These are phyloP conservation scores for Pantherophis vulpinus DNA, from an alignment of 2,797 vertebrate species.

Conservation along the genomic window DNA sequence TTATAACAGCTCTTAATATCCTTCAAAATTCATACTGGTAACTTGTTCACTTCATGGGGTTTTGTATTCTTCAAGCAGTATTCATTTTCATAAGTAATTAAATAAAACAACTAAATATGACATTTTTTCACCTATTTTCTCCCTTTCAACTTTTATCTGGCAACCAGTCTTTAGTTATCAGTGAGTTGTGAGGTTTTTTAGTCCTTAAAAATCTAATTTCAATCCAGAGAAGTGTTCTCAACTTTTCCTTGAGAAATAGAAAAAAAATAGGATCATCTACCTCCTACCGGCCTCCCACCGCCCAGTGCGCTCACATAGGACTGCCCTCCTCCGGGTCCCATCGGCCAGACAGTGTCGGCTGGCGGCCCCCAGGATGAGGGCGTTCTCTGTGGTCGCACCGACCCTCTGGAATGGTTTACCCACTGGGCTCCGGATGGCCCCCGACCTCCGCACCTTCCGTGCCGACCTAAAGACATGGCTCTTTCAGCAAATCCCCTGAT, in stretches of 20 bases:
- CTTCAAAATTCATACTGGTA: not conserved
- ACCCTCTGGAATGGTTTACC: too few relatives aligned
- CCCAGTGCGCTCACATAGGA: too few relatives aligned
- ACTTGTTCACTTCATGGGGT: not conserved
- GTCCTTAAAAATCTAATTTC: slow-evolving; percentile 7
- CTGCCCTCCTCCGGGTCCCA: too few relatives aligned
- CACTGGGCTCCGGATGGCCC: too few relatives aligned
- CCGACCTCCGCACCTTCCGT: too few relatives aligned
- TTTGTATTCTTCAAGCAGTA: not conserved
- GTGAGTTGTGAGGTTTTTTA: not conserved
- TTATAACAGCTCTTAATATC: not conserved
- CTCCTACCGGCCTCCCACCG: too few relatives aligned
- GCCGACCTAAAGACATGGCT: too few relatives aligned
- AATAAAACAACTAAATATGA: not conserved
- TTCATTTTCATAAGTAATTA: not conserved
- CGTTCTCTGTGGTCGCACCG: too few relatives aligned
- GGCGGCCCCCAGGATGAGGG: too few relatives aligned
- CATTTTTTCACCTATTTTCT: not conserved
- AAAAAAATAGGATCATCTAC: not conserved
- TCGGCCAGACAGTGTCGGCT: too few relatives aligned
- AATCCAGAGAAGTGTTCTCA: not conserved
- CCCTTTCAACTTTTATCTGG: not conserved
- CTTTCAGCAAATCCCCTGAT: too few relatives aligned
- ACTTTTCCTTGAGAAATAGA: not conserved
- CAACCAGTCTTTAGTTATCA: not conserved